These are phyloP conservation scores for Lasioglossum pauxillum DNA, from an alignment of 2,888 invertebrate species.

Conservation along the genomic window DNA sequence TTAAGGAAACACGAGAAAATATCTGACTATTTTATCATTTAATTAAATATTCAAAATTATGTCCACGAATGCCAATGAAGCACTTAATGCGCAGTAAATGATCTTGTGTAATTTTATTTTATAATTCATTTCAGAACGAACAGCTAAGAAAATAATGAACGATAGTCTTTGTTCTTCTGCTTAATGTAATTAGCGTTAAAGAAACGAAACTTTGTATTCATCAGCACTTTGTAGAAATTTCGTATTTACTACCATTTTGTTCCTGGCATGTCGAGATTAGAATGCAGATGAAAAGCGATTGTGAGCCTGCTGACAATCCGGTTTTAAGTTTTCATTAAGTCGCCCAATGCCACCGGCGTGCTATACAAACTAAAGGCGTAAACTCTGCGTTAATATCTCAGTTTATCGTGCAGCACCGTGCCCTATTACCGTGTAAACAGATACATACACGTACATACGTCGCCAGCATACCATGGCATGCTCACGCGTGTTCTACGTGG, in stretches of 20 bases:
- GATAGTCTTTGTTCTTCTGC: background rate
- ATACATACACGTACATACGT: slow-evolving; percentile 32
- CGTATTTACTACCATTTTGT: background rate
- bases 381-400: slow-evolving; percentile 67
- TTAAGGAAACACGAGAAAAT: no score
- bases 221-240: background rate
- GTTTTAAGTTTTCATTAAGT: slow-evolving; percentile 64
- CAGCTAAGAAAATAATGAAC: background rate
- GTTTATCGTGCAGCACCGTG: slow-evolving; percentile 60
- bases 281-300: slow-evolving; percentile 16
- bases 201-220: background rate
- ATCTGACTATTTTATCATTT: background rate
- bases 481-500: slow-evolving; percentile 23
- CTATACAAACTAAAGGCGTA: slow-evolving; percentile 47
- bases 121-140: background rate
- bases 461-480: slow-evolving; percentile 12
- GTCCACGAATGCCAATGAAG: background rate
- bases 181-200: background rate
- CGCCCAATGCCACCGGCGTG: slow-evolving; percentile 32
- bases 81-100: background rate
- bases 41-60: background rate
- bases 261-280: background rate
- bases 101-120: background rate
- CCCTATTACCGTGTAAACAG: slow-evolving; percentile 61
- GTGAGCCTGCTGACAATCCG: slow-evolving; percentile 16